Conservation (phyloP, 2,888 invertebrate species). For the Phymatocera aterrima region DNA sequence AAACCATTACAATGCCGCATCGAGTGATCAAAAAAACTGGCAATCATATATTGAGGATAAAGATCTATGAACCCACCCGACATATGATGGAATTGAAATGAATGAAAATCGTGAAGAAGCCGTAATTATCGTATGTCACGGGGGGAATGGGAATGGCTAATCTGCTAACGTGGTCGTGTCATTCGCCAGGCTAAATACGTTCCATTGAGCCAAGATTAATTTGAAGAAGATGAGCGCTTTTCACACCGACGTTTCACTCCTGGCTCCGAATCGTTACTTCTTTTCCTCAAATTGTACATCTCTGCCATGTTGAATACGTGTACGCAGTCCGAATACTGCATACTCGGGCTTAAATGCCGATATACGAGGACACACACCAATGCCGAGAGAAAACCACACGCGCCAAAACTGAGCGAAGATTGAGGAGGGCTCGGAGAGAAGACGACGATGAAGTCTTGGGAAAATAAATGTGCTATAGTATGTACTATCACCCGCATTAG, state of each 20-base stretch:
- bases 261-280: not conserved
- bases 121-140: not conserved
- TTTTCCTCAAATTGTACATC: not conserved
- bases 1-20: not conserved
- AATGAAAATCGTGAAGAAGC: conserved; percentile 28
- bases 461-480: no score
- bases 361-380: not conserved
- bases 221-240: conserved; percentile 10
- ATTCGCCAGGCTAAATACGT: conserved; percentile 8
- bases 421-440: not conserved
- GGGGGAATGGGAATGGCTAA: conserved; percentile 24
- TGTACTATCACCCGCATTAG: no score
- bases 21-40: not conserved
- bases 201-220: conserved; percentile 11
- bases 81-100: conserved; percentile 2
- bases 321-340: not conserved
- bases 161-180: not conserved
- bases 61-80: not conserved
- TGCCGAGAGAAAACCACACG: not conserved
- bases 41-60: not conserved
- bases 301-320: not conserved
- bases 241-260: not conserved
- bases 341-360: not conserved
- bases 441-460: not conserved
- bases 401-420: not conserved